A percentile compares a stretch with the other conserved stretches of the same genome.
phyloP scores from a whole-genome alignment of 1,140 invertebrate species.

The Metaphire vulgaris region DNA sequence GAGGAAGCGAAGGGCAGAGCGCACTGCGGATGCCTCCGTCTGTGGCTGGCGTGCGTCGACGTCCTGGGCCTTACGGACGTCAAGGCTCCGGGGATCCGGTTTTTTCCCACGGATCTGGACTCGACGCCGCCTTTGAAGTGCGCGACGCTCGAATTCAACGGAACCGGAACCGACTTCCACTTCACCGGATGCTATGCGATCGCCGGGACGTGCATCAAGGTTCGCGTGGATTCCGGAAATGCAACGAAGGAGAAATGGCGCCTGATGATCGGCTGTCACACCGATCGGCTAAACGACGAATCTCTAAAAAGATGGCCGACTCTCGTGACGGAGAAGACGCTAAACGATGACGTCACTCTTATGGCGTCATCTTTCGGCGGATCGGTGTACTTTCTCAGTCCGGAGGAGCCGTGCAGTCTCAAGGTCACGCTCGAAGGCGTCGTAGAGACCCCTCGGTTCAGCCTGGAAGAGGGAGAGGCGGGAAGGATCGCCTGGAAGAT shows the following conservation, averaged over 20 bases:
- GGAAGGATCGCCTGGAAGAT: conserved; percentile 14
- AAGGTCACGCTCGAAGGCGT: conserved; percentile 15
- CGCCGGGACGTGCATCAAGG: not conserved
- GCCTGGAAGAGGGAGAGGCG: conserved; percentile 12
- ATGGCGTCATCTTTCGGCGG: conserved; percentile 25
- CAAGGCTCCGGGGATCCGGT: conserved; percentile 17
- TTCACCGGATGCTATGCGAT: conserved; percentile 14
- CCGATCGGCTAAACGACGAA: not conserved
- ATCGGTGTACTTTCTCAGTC: conserved; percentile 19
- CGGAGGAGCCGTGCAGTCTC: not conserved
- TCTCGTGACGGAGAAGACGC: not conserved
- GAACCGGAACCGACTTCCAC: conserved; percentile 1
- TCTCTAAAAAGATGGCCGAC: conserved; percentile 13
- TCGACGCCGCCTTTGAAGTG: not conserved
- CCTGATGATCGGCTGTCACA: conserved; percentile 7
- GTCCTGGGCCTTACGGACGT: not conserved
- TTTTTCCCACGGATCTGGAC: conserved; percentile 22
- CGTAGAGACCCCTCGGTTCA: conserved; percentile 16
- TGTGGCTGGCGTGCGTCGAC: not conserved
- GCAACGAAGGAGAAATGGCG: conserved; percentile 3
- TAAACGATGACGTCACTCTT: not conserved
- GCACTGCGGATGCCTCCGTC: not conserved
- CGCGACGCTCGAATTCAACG: conserved; percentile 6
- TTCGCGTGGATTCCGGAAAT: not conserved
- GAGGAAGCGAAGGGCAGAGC: not conserved